Base-by-base conservation (phyloP, 2,888 invertebrate species). In the Synanthedon formicaeformis region DNA sequence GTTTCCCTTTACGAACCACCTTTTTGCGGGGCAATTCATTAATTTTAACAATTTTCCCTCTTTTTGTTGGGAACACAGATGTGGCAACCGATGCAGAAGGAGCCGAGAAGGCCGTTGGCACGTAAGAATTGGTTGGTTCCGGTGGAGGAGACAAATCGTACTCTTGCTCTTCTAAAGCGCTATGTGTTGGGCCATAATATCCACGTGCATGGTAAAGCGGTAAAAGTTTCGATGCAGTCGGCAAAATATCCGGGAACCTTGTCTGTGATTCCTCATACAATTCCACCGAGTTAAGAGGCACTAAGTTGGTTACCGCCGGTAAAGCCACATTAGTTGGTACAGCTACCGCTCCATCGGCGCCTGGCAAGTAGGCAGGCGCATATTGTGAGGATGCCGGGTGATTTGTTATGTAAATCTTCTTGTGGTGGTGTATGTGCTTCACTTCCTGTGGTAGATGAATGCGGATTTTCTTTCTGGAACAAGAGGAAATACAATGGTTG, bases 401-500 rank as follows among this genome's bases (percentile, higher is more conserved):
- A 65, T 88, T 84, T 57, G 88, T 88, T 58, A 88, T 88, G 61
- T 88, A 88, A 62, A 88, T 81, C 69, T 88, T 88, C 76, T 88
- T 88, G 60, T 88, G 88, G 63, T 88, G 88, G 66, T 88, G 87
- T 67, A 88, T 88, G 64, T 88, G 88, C 74, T 87, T 88, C 73
- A 88, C 88, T 68, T 85, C 85, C 76, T 88, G 87, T 66, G 88
- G 88, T 76, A 88, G 83, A 77, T 88, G 88, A 72, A 88, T 88
- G 72, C 87, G 87, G 70, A 88, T 88, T 75, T 88, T 88, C 78
- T 88, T 88, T 73, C 88, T 88, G 85, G 53, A 87, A 87, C 83
- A 85, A 85, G 63, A 73, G 60, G 67, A 69, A 74, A 72, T 73
- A 71, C 64, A 62, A 54, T 51, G 14, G 18, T n/a, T 45, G n/a